phyloP scores from a whole-genome alignment of 2,888 invertebrate genomes.

The Leucania comma region DNA sequence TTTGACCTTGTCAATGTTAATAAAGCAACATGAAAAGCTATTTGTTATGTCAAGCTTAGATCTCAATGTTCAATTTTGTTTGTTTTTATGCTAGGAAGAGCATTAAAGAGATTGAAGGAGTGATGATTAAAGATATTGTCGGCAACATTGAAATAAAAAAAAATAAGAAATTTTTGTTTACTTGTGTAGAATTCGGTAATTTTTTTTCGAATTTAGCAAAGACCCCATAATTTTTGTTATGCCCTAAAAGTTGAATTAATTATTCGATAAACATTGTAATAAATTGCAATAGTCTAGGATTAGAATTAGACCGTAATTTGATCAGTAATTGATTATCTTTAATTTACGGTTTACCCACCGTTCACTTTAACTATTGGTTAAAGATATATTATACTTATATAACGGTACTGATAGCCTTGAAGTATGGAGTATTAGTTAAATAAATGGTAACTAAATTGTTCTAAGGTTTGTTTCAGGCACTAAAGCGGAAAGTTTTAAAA shows the following conservation, averaged over 20 bases:
- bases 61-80: not conserved
- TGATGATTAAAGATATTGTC: not conserved
- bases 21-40: not conserved
- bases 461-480: not conserved
- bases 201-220: not conserved
- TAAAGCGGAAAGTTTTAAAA: not conserved
- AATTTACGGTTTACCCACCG: constrained; percentile 48
- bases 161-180: not conserved
- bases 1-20: too few species aligned
- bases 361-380: constrained; percentile 59
- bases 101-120: too few species aligned
- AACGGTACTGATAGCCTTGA: constrained; percentile 47
- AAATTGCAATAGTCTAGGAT: constrained; percentile 29
- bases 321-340: constrained; percentile 54
- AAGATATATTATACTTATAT: constrained; percentile 36
- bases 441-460: not conserved
- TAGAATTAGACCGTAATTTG: constrained; percentile 46
- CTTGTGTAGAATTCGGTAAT: too few species aligned
- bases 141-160: too few species aligned
- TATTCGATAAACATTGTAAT: not conserved
- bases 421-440: not conserved
- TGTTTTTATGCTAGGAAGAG: too few species aligned
- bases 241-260: not conserved
- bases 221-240: not conserved
- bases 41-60: not conserved